Evolutionary conservation across 1,140 invertebrate species (phyloP), one percentile per base, ranked within the genome.

Genomic region (Asobara japonica): DNA sequence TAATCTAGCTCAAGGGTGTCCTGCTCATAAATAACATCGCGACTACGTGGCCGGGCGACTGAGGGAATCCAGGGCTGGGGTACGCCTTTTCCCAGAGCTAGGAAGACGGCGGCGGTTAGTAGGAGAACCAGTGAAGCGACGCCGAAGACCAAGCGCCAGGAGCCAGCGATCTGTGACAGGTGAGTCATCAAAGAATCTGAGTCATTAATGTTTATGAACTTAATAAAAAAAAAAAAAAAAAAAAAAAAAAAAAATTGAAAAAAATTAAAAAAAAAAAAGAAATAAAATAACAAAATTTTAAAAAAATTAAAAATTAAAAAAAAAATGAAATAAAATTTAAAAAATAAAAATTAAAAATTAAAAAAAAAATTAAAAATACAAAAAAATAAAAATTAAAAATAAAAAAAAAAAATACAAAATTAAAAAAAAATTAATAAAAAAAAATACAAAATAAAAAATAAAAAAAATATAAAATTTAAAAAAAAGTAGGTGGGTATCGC

Each of bases 101-200:
- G 81, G 76, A 90, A 90, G 18, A 90, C 87, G 0, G 87, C 84
- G 1, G 89, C 89, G 0, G 89, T 90, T 7, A 83, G 77, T 3
- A 90, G 72, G 7, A 90, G 65, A 18, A 90, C 89, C 3, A 89
- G 86, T 0, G 89, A 89, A 0, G 89, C 89, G 1, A 89, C 88
- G 0, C 90, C 89, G 60, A 90, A 90, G 0, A 90, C 89, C 10
- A 90, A 70, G 2, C 89, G 82, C 90, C 90, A 90, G 20, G 89
- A 90, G 16, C 89, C 89, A 10, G 89, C 89, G 77, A 90, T 89
- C 89, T 89, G 67, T 36, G 7, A 77, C 25, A 25, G 29, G 1
- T 2, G 45, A 65, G 56, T 68, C 67, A 74, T 64, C 66, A 71
- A 76, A 65, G 25, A 60, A 33, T 51, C 22, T 8, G 61, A 11